These are phyloP conservation scores for Sisyra terminalis DNA, from an alignment of 2,888 invertebrate species.

Conservation along the genomic window DNA sequence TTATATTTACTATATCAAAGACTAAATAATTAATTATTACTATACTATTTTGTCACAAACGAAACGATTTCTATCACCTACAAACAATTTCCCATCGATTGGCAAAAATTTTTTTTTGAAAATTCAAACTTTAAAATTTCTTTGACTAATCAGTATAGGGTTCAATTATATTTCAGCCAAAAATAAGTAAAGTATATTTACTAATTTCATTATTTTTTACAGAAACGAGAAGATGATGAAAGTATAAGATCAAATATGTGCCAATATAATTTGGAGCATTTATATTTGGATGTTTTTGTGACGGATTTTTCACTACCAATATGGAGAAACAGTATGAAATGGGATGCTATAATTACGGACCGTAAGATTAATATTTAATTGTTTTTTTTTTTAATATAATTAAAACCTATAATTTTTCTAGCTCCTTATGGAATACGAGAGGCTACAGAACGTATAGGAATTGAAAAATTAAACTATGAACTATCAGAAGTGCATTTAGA, in stretches of 20 bases:
- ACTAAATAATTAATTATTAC: no score
- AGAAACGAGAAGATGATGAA: conserved; percentile 64
- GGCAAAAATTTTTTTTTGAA: neutral
- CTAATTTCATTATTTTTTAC: conserved; percentile 12
- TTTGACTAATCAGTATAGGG: no score
- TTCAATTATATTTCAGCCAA: neutral
- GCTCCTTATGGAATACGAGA: conserved; percentile 98
- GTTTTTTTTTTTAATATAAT: conserved; percentile 1
- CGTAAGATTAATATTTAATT: conserved; percentile 41
- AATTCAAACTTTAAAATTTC: neutral
- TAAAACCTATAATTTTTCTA: conserved; percentile 21
- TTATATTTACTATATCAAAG: no score
- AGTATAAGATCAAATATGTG: conserved; percentile 74
- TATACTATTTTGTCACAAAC: no score
- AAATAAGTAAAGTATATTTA: neutral
- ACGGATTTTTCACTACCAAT: conserved; percentile 79
- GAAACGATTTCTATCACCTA: no score
- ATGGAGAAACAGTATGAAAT: conserved; percentile 50
- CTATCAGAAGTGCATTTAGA: conserved; percentile 46
- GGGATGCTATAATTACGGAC: conserved; percentile 93
- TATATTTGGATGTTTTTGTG: conserved; percentile 75
- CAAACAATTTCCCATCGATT: no score
- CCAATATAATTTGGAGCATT: conserved; percentile 64
- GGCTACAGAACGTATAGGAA: conserved; percentile 73
- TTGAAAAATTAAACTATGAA: conserved; percentile 37